Evolutionary conservation across 2,797 vertebrate species (phyloP).

Genomic region (Geotria australis): DNA sequence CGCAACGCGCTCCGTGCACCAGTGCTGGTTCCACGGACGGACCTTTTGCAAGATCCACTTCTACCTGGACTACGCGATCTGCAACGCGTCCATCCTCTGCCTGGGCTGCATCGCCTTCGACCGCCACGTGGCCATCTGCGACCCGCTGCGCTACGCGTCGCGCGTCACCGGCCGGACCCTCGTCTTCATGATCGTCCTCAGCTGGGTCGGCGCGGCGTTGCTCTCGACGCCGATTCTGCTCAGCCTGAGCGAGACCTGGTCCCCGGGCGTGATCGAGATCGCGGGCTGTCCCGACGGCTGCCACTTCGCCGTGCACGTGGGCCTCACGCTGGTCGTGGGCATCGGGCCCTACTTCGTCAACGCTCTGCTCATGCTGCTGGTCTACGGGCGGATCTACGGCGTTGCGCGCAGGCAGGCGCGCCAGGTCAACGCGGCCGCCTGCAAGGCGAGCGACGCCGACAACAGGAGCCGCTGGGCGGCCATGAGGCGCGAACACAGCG

Average conservation of each 20-base stretch:
- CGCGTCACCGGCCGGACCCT: conserved; percentile 1
- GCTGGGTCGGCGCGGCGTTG: conserved; percentile 3
- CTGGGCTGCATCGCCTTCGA: conserved; percentile 17
- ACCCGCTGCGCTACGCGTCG: conserved; percentile 3
- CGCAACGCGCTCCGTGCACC: conserved; percentile 7
- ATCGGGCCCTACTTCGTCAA: no score
- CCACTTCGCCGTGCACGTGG: conserved; percentile 3
- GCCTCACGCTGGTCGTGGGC: neutral
- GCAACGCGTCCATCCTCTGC: conserved; percentile 13
- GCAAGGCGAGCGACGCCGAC: no score
- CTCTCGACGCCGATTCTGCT: conserved; percentile 3
- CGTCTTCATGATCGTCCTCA: conserved; percentile 2
- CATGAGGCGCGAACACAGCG: conserved; percentile 1
- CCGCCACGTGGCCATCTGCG: conserved; percentile 8
- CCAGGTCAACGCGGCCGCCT: no score
- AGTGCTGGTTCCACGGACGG: conserved; percentile 16
- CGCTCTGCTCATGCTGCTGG: no score
- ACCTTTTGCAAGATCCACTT: conserved; percentile 11
- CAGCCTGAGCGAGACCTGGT: conserved; percentile 2
- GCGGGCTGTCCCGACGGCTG: conserved; percentile 6
- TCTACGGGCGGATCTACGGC: no score
- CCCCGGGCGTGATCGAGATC: conserved; percentile 2
- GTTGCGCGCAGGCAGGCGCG: no score
- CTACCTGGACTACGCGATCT: conserved; percentile 14
- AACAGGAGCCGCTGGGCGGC: neutral